Conservation (phyloP, 2,888 invertebrate genomes). For the Aplocera efformata region DNA sequence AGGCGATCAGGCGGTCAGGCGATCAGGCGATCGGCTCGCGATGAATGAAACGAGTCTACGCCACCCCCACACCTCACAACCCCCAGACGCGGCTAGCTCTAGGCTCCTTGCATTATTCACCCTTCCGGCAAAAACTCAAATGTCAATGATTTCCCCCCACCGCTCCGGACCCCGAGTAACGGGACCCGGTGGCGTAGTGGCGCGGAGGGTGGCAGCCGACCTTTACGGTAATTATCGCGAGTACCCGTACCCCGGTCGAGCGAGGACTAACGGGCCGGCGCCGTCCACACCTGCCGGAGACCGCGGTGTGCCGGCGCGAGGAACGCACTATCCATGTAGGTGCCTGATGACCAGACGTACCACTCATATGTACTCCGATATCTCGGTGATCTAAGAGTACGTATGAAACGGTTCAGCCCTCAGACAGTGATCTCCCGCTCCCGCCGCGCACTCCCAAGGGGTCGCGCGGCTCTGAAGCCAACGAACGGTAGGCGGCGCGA, state of each 20-base stretch:
- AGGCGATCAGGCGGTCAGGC: too few relatives aligned
- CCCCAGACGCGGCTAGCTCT: slow-evolving; percentile 43
- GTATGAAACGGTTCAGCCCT: too few relatives aligned
- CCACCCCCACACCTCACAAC: slow-evolving; percentile 26
- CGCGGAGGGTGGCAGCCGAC: slow-evolving; percentile 31
- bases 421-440: too few relatives aligned
- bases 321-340: slow-evolving; percentile 1
- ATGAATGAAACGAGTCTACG: slow-evolving; percentile 10
- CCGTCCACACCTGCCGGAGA: too few relatives aligned
- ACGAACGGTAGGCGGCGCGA: too few relatives aligned
- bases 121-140: slow-evolving; percentile 54
- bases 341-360: slow-evolving; percentile 2
- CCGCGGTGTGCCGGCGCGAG: too few relatives aligned
- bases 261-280: slow-evolving; percentile 7
- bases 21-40: too few relatives aligned
- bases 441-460: too few relatives aligned
- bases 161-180: slow-evolving; percentile 33
- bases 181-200: slow-evolving; percentile 31
- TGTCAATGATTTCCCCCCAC: slow-evolving; percentile 48
- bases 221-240: slow-evolving; percentile 29
- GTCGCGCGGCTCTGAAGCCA: too few relatives aligned
- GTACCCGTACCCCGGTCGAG: neutral
- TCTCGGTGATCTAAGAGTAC: too few relatives aligned
- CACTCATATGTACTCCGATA: too few relatives aligned
- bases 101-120: slow-evolving; percentile 44